Evolutionary conservation across 2,113 vertebrate species (phyloP).

Genomic region (Variabilichromis moorii): DNA sequence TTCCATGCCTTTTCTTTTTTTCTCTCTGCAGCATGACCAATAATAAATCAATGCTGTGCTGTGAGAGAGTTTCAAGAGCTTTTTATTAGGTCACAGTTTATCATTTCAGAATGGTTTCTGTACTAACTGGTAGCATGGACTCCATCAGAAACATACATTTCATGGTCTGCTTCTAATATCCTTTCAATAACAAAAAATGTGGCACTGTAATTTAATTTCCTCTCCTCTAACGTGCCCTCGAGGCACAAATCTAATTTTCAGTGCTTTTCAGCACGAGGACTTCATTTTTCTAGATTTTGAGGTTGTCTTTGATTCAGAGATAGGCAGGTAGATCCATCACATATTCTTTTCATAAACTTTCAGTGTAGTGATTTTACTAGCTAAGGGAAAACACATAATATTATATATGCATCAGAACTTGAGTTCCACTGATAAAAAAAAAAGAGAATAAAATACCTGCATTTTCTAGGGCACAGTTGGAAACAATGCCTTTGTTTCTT

Average conservation of each 20-base stretch:
- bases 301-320: background rate
- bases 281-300: background rate
- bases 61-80: background rate
- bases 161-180: background rate
- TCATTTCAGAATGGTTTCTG: background rate
- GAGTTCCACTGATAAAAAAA: background rate
- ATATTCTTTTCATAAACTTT: background rate
- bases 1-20: background rate
- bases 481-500: background rate
- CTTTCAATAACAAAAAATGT: background rate
- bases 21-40: background rate
- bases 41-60: background rate
- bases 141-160: background rate
- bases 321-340: background rate
- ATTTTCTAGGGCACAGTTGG: constrained; percentile 13
- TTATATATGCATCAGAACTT: background rate
- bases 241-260: background rate
- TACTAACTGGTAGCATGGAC: background rate
- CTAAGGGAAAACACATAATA: background rate
- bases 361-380: background rate
- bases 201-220: background rate
- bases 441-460: constrained; percentile 18
- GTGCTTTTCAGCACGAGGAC: background rate
- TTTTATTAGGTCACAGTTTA: background rate
- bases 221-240: background rate